Base-by-base conservation (phyloP, 1,140 invertebrate species). In the Dryas iulia region DNA sequence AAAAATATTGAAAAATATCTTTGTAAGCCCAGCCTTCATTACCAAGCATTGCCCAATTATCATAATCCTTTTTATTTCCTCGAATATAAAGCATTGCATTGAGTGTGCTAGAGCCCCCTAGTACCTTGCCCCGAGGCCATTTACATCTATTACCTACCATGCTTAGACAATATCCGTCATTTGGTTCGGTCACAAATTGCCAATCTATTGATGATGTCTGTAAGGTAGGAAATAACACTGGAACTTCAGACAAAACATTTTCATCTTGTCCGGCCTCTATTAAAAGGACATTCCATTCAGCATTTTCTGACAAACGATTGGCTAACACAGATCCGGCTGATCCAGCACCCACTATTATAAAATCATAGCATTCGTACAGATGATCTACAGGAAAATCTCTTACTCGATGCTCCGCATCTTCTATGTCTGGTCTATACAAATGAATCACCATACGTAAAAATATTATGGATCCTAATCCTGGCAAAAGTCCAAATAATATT, bases 41-140 rank as follows among this genome's bases (percentile, higher is more conserved):
- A 73, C 94, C 96, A 84, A 94, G 78, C 31, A 87, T 86, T 21
- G 94, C 94, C 97, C 97, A 98, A 12, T 93, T 83, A 80, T 99
- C 96, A 80, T 98, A 99, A 88, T 98, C 97, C 3, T 86, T 91
- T 33, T 93, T 94, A 89, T 98, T 97, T 0, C 97, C 97, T 28
- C 97, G 91, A 0, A 98, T 94, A 74, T 98, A 98, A 33, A 97
- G 93, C 97, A 98, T 98, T 2, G 96, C 97, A 81, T 98, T 98
- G 11, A 98, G 87, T 3, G 95, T 94, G 73, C 96, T 97, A 1
- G 94, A 95, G 2, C 98, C 98, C 8, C 98, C 98, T 3, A 97
- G 82, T 31, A 96, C 95, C 86, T 96, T 96, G 6, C 94, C 96
- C 28, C 95, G 89, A 0, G 96, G 95, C 95, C 95, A 96, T 66